phyloP scores from a whole-genome alignment of 2,113 vertebrate species.

The Phyllostomus hastatus region DNA sequence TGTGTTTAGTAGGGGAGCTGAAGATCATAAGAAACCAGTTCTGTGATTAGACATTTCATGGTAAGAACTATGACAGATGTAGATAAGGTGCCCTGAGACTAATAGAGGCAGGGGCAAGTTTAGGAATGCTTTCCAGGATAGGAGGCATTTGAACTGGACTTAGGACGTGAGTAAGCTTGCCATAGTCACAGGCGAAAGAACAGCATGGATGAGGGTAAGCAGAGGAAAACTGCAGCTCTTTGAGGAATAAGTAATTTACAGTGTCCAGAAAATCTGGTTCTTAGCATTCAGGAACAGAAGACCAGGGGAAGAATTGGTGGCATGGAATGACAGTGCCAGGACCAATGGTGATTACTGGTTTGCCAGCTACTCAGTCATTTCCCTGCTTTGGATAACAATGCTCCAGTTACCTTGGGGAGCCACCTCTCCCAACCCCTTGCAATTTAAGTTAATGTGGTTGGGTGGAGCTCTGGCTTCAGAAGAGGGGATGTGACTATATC shows the following conservation, averaged over 20 bases:
- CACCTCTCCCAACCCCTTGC: accelerated
- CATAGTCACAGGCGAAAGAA: background rate
- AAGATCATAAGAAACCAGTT: background rate
- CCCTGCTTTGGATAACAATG: background rate
- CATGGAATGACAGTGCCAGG: accelerated
- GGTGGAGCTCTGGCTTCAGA: background rate
- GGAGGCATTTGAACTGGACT: background rate
- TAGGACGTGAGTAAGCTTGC: background rate
- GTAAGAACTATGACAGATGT: background rate
- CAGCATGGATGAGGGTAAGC: background rate
- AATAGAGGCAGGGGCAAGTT: background rate
- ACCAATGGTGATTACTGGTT: background rate
- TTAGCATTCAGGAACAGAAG: background rate
- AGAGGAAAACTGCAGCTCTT: accelerated
- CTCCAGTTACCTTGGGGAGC: background rate
- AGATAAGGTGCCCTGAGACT: background rate
- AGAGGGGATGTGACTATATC: background rate
- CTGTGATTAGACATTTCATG: background rate
- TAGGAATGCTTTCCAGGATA: background rate
- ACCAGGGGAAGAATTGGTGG: background rate
- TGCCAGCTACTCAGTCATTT: background rate
- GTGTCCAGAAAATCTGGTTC: background rate
- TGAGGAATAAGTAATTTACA: background rate
- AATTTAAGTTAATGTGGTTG: background rate
- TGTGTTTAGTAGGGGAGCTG: background rate